Base-by-base conservation (phyloP, 2,888 invertebrate species). In the Oxyteleia sp. region DNA sequence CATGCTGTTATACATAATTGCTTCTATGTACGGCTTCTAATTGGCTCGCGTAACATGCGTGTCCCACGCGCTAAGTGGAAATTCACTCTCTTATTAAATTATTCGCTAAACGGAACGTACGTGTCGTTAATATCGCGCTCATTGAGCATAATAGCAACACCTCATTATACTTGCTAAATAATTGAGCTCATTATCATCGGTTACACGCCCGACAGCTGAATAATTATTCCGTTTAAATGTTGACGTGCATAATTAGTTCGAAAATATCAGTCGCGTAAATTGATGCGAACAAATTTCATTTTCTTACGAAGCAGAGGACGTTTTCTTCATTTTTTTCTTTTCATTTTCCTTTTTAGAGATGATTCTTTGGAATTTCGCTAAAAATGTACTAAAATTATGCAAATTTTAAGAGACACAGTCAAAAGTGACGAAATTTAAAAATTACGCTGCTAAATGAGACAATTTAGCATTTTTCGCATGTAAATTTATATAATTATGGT, bases 1-100 rank as follows among this genome's bases (percentile, higher is more conserved):
- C 81, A 84, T 23, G 76, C 32, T 81, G 84, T 84, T 80, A 68
- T 68, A 81, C 80, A 76, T 84, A 76, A 84, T 84, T 66, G 69
- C 64, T 61, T 49, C 55, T 59, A 75, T 66, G 75, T 49, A 41
- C 64, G 29, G 63, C 53, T 72, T 81, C 84, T 81, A 80, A 80
- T 81, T 75, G 76, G 81, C 68, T 53, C 61, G 53, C 49, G 68
- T 57, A 68, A 72, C 59, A 59, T 75, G 78, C 74, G 68, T 69
- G 74, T 83, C 74, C 74, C 57, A 69, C 66, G 68, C 63, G 63
- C 63, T 51, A 63, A 47, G 20, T 68, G 72, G 47, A 63, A 68
- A 64, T 59, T 47, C 68, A 32, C 38, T 51, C 45, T 45, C 59
- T 68, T 78, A 82, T 78, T 78, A 78, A 82, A 82, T 82, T 72